phyloP scores from a whole-genome alignment of 2,888 invertebrate species.

The Caenorhabditis drosophilae region DNA sequence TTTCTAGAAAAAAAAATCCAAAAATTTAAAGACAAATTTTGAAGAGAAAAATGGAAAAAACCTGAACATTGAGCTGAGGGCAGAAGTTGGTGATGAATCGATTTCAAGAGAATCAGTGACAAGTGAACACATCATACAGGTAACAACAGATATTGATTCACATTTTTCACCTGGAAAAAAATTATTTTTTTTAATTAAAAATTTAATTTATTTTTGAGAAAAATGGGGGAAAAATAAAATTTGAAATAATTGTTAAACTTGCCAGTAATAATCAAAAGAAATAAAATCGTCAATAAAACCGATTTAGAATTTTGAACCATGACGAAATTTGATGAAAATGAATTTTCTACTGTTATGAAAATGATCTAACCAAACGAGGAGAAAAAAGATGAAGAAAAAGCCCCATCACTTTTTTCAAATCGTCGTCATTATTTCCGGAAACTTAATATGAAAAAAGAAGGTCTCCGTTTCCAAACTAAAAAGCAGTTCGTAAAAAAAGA shows the following conservation, averaged over 20 bases:
- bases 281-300: background rate
- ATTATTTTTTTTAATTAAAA: background rate
- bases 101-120: conserved; percentile 21
- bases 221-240: background rate
- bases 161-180: conserved; percentile 7
- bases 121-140: conserved; percentile 28
- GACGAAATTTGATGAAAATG: background rate
- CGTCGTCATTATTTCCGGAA: too few species aligned
- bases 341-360: too few species aligned
- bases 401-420: too few species aligned
- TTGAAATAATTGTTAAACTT: background rate
- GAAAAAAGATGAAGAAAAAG: too few species aligned
- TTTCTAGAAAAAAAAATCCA: conserved; percentile 17
- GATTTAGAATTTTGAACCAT: background rate
- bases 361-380: too few species aligned
- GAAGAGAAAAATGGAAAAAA: conserved; percentile 4
- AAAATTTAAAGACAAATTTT: background rate
- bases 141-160: conserved; percentile 29
- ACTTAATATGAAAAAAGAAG: too few species aligned
- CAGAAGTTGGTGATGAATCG: conserved; percentile 19
- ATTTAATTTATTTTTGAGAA: background rate
- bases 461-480: too few species aligned
- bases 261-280: background rate
- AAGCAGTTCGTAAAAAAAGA: too few species aligned
- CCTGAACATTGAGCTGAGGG: conserved; percentile 27